Conservation (phyloP, 2,113 vertebrate genomes). For the Neomonachus schauinslandi region DNA sequence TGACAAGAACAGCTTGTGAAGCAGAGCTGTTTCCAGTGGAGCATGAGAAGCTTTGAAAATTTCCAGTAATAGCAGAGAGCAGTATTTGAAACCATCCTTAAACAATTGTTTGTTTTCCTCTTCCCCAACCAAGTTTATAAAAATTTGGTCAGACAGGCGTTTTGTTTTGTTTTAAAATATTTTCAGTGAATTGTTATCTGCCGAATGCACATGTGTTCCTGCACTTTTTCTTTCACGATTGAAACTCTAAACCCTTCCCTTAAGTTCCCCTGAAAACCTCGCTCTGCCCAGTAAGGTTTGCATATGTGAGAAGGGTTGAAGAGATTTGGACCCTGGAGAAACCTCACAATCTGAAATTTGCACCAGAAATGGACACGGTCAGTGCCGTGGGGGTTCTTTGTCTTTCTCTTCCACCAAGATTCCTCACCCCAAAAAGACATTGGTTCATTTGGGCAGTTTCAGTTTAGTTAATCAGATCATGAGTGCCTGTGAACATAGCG, state of each 20-base stretch:
- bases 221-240: conserved; percentile 63
- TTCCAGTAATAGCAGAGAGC: conserved; percentile 66
- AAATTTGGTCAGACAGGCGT: conserved; percentile 78
- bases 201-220: conserved; percentile 72
- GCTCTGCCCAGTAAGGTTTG: conserved; percentile 39
- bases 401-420: neutral
- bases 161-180: conserved; percentile 82
- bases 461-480: conserved; percentile 49
- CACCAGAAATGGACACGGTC: neutral
- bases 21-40: conserved; percentile 72
- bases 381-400: neutral
- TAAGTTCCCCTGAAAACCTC: conserved; percentile 8
- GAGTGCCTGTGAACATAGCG: conserved; percentile 13
- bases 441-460: conserved; percentile 5
- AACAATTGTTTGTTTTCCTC: conserved; percentile 77
- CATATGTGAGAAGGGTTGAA: neutral
- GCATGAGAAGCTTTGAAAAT: conserved; percentile 76
- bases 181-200: conserved; percentile 79
- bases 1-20: conserved; percentile 70
- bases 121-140: conserved; percentile 74
- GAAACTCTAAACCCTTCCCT: conserved; percentile 73
- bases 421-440: neutral
- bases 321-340: conserved; percentile 37
- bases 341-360: neutral
- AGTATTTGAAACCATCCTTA: conserved; percentile 73